Evolutionary conservation across 53 echinoderm and acorn worm genomes (phyloP).

Genomic region (Henricia sp.): DNA sequence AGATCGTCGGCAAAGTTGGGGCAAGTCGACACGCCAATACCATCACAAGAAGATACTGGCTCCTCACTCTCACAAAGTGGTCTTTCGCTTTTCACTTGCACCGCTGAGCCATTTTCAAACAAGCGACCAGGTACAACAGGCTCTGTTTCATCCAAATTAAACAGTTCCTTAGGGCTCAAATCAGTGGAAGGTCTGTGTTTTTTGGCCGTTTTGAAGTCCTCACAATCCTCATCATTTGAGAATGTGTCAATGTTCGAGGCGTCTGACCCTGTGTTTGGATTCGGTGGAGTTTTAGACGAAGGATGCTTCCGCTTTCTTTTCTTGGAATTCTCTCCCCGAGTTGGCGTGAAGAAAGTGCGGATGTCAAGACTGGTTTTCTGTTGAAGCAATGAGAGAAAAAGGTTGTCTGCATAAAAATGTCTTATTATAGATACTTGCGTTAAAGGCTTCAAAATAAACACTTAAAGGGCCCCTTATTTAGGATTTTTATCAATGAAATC

Average conservation of each 20-base stretch:
- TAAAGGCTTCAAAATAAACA: too few relatives aligned
- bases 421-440: too few relatives aligned
- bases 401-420: too few relatives aligned
- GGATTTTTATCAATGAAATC: too few relatives aligned
- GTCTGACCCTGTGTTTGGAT: constrained; percentile 9
- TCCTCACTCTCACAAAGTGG: too few relatives aligned
- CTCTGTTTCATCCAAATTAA: not conserved
- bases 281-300: constrained; percentile 7
- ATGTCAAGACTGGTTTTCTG: constrained; percentile 55
- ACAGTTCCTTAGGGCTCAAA: not conserved
- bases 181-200: constrained; percentile 4
- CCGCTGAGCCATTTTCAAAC: too few relatives aligned
- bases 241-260: too few relatives aligned
- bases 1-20: constrained; percentile 16
- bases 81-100: too few relatives aligned
- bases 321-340: not conserved
- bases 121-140: too few relatives aligned
- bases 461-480: too few relatives aligned
- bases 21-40: not conserved
- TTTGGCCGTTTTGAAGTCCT: constrained; percentile 23
- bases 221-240: constrained; percentile 12
- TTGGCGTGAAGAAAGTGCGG: constrained; percentile 56
- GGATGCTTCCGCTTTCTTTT: constrained; percentile 20
- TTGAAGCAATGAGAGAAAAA: too few relatives aligned
- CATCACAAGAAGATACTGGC: too few relatives aligned